These are phyloP conservation scores for Osmerus eperlanus DNA, from an alignment of 2,113 vertebrate genomes.

Conservation along the genomic window DNA sequence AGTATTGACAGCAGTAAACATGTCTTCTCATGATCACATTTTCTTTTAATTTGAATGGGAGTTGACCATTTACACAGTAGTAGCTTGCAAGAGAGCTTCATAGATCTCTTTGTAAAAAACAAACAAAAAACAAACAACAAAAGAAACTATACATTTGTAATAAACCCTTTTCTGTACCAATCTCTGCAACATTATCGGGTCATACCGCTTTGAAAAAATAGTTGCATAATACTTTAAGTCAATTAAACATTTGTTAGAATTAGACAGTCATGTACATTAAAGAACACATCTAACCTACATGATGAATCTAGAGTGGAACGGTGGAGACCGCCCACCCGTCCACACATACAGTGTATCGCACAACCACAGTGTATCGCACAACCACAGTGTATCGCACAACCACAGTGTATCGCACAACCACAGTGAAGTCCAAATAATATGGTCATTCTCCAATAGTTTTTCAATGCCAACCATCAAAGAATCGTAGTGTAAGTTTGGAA, in stretches of 20 bases:
- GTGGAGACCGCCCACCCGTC: slow-evolving; percentile 32
- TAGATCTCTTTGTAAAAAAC: slow-evolving; percentile 53
- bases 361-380: slow-evolving; percentile 29
- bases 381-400: too few relatives aligned
- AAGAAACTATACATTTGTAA: slow-evolving; percentile 32
- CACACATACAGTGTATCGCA: slow-evolving; percentile 58
- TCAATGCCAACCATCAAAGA: slow-evolving; percentile 36
- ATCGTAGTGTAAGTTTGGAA: slow-evolving; percentile 19
- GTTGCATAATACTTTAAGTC: slow-evolving; percentile 82
- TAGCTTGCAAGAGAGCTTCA: slow-evolving; percentile 32
- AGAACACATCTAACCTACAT: slow-evolving; percentile 70
- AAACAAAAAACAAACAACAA: slow-evolving; percentile 12
- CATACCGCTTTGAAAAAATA: slow-evolving; percentile 50
- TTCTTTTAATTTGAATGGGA: slow-evolving; percentile 45
- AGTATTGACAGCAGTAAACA: slow-evolving; percentile 1
- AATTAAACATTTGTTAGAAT: slow-evolving; percentile 73
- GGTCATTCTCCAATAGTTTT: slow-evolving; percentile 53
- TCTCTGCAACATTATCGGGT: slow-evolving; percentile 25
- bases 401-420: too few relatives aligned
- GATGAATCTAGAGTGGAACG: slow-evolving; percentile 64
- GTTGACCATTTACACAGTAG: slow-evolving; percentile 51
- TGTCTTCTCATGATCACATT: slow-evolving; percentile 35
- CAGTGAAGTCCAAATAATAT: slow-evolving; percentile 40
- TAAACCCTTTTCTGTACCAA: slow-evolving; percentile 37
- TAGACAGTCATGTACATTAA: slow-evolving; percentile 75